phyloP scores from a whole-genome alignment of 2,113 vertebrate species.

The Carlito syrichta region DNA sequence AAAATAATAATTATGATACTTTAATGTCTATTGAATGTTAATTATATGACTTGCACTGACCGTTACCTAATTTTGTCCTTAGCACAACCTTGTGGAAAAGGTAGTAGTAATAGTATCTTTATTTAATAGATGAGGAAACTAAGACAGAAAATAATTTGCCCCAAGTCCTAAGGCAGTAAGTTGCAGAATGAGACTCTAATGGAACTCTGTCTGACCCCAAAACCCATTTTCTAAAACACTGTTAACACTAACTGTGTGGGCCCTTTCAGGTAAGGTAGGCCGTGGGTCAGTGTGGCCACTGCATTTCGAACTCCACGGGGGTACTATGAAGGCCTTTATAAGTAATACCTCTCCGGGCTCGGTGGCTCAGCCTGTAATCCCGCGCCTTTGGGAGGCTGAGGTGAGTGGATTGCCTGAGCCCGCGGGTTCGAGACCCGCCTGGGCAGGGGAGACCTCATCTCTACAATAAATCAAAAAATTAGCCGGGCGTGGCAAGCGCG shows the following conservation, averaged over 20 bases:
- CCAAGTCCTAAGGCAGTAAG: background rate
- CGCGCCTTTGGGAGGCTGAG: no score
- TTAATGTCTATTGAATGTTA: background rate
- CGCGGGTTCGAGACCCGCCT: no score
- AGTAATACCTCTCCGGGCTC: background rate
- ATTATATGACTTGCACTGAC: background rate
- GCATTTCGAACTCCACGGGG: background rate
- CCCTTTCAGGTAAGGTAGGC: background rate
- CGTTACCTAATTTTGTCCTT: slow-evolving; percentile 6
- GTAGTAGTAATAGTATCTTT: background rate
- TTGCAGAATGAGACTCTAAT: background rate
- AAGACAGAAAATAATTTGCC: background rate
- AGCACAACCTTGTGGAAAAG: background rate
- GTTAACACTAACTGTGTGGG: background rate
- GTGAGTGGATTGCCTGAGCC: no score
- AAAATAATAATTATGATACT: background rate
- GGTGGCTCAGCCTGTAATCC: no score
- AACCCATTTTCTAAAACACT: background rate
- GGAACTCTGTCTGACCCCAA: background rate
- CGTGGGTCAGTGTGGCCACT: background rate
- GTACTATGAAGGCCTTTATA: background rate
- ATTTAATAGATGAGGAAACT: slow-evolving; percentile 6
- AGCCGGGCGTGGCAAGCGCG: no score
- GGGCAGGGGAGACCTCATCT: no score
- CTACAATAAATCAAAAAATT: no score